Evolutionary conservation across 2,113 vertebrate genomes (phyloP).

Genomic region (Corynorhinus townsendii): DNA sequence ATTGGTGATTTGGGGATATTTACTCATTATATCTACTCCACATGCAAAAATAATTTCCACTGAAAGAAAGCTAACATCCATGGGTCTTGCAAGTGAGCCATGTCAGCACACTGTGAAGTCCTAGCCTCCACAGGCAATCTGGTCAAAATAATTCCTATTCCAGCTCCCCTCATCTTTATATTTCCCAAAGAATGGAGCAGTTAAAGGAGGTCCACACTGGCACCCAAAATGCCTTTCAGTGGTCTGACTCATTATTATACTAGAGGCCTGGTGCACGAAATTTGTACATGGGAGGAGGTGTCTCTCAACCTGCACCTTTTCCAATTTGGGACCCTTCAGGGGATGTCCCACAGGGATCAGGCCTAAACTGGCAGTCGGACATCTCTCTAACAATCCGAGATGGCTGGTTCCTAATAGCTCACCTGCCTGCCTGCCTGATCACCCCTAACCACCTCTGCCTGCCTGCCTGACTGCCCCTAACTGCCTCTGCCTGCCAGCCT

Average conservation of each 20-base stretch:
- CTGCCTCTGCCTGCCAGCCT: too few relatives aligned
- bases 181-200: neutral
- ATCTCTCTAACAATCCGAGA: too few relatives aligned
- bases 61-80: neutral
- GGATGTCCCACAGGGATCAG: too few relatives aligned
- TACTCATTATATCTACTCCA: neutral
- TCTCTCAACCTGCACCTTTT: too few relatives aligned
- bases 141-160: neutral
- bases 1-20: neutral
- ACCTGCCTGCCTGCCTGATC: too few relatives aligned
- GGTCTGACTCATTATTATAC: neutral
- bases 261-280: too few relatives aligned
- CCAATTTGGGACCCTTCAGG: too few relatives aligned
- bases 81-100: neutral
- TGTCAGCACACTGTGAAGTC: neutral
- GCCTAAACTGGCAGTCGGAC: too few relatives aligned
- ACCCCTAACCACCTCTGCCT: too few relatives aligned
- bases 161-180: neutral
- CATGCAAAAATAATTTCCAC: neutral
- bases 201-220: neutral
- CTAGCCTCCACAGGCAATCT: neutral
- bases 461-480: too few relatives aligned
- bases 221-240: neutral
- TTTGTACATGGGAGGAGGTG: too few relatives aligned
- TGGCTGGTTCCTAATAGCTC: too few relatives aligned